Evolutionary conservation across 2,888 invertebrate genomes (phyloP), one percentile per base, ranked within the genome.

Genomic region (Liodrosophila aerea): DNA sequence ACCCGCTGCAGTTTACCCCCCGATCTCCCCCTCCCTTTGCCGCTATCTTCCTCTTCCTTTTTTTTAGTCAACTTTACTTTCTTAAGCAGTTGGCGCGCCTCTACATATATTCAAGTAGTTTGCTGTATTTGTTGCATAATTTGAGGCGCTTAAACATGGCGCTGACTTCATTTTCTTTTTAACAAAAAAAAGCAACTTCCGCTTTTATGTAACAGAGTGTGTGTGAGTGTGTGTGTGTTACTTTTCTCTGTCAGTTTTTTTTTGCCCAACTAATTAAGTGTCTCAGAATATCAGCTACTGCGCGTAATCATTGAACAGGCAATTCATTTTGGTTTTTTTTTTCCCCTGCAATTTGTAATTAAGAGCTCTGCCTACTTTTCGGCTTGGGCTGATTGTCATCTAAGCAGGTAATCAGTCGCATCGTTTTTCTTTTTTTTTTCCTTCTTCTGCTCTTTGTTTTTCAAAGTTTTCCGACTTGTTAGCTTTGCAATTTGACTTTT

Each of bases 91-190:
- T n/a, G n/a, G n/a, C n/a, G n/a, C n/a, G n/a, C 30, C 27, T 56
- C 39, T 76, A 22, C 22, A 73, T 76, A 76, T 76, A 69, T 66
- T 56, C 61, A 76, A 77, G 81, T 64, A 80, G 73, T 64, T 70
- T 31, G n/a, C 70, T 51, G 44, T 64, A 64, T 56, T 64, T 69
- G 69, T 54, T 70, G 69, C 69, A 70, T 70, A 70, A 70, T 58
- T 70, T 46, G 45, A 57, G 66, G 36, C 44, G 36, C 59, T 52
- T 71, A 59, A 47, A 22, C 22, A 22, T 22, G 22, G 22, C 22
- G 22, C 22, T 22, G 22, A 22, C 22, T 22, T 22, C 2, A 22
- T 22, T 22, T 22, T 34, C 70, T 36, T 47, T 57, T 27, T 44
- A 49, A 37, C 22, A 33, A 36, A 37, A 7, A 46, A 33, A 31